A percentile compares a stretch with the other conserved stretches of the same genome.
phyloP scores from a whole-genome alignment of 2,113 vertebrate genomes.

The Neotoma lepida region DNA sequence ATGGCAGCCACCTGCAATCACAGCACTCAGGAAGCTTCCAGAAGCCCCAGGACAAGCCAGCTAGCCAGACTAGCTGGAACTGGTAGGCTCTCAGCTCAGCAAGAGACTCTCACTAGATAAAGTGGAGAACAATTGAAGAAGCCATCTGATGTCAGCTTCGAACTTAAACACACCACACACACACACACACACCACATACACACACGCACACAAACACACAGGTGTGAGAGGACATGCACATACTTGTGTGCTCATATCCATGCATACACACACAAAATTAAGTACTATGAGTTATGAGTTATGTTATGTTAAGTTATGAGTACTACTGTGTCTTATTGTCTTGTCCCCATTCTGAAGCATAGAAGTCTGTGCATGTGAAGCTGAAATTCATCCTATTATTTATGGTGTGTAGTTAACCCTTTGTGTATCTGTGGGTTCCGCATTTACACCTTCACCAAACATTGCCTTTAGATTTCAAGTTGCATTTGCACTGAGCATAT shows the following conservation, averaged over 20 bases:
- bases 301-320: too few relatives aligned
- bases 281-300: background rate
- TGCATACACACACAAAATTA: background rate
- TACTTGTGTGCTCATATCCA: background rate
- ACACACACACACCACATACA: too few relatives aligned
- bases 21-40: background rate
- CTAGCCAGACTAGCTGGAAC: background rate
- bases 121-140: background rate
- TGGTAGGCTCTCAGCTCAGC: background rate
- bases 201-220: too few relatives aligned
- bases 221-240: background rate
- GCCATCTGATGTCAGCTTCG: too few relatives aligned
- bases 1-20: background rate
- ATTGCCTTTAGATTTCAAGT: background rate
- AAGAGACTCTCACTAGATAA: background rate
- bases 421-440: background rate
- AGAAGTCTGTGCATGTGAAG: conserved; percentile 14
- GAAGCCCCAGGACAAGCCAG: background rate
- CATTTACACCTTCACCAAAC: background rate
- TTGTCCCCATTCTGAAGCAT: background rate
- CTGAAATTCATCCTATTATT: background rate
- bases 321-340: background rate
- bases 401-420: background rate
- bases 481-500: background rate
- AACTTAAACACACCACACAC: background rate